phyloP scores from a whole-genome alignment of 2,888 invertebrate species.

The Sympetrum striolatum region DNA sequence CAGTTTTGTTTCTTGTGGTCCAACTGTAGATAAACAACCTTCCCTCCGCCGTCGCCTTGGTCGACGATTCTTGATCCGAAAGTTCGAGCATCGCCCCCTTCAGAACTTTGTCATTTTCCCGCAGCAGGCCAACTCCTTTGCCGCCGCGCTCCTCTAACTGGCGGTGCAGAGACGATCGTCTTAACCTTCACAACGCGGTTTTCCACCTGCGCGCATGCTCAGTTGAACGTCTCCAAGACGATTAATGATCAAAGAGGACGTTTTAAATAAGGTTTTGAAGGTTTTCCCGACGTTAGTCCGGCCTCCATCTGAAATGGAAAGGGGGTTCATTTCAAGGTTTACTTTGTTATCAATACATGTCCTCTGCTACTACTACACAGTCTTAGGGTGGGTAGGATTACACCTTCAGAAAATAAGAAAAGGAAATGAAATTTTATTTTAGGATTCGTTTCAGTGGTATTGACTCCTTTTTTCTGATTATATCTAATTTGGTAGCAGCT shows the following conservation, averaged over 20 bases:
- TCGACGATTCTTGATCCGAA: background rate
- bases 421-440: no score
- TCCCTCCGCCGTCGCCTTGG: conserved; percentile 12
- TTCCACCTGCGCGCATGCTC: conserved; percentile 13
- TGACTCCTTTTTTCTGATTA: no score
- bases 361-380: no score
- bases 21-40: background rate
- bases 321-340: background rate
- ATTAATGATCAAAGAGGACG: background rate
- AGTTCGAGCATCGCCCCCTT: conserved; percentile 9
- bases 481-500: no score
- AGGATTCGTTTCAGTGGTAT: no score
- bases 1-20: conserved; percentile 29
- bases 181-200: conserved; percentile 27
- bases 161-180: conserved; percentile 20
- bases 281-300: no score
- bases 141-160: background rate
- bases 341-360: background rate
- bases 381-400: no score
- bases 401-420: no score
- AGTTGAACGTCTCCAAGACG: background rate
- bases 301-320: no score
- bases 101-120: background rate
- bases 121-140: background rate
- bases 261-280: background rate